Percentiles rank a stretch among this genome's conserved stretches.
Evolutionary conservation across 2,113 vertebrate species (phyloP).

Genomic region (Takifugu bimaculatus): DNA sequence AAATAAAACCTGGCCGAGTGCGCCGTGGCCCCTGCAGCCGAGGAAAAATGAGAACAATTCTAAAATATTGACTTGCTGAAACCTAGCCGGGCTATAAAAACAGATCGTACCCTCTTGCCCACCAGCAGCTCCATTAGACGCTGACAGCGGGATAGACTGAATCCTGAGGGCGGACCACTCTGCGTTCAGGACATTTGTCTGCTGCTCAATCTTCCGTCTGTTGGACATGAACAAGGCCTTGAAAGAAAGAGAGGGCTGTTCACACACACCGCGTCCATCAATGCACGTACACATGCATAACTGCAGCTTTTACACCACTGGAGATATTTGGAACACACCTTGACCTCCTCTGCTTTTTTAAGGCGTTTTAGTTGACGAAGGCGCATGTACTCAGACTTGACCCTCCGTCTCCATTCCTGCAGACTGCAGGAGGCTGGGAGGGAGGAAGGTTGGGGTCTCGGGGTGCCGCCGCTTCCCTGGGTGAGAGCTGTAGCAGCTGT

Average conservation of each 20-base stretch:
- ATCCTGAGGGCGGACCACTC: constrained; percentile 91
- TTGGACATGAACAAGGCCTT: constrained; percentile 90
- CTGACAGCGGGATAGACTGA: constrained; percentile 86
- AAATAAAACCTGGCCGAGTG: too few species aligned
- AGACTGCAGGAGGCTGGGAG: constrained; percentile 73
- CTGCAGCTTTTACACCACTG: not conserved
- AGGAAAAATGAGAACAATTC: too few species aligned
- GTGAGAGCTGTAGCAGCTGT: constrained; percentile 31
- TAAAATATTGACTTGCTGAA: too few species aligned
- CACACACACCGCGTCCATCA: not conserved
- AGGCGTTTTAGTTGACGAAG: constrained; percentile 92
- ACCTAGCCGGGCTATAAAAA: not conserved
- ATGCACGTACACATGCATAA: not conserved
- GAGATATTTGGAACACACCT: constrained; percentile 71
- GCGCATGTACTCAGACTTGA: constrained; percentile 96
- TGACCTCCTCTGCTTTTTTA: constrained; percentile 87
- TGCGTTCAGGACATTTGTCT: constrained; percentile 85
- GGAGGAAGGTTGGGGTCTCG: constrained; percentile 57
- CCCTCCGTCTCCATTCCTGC: constrained; percentile 92
- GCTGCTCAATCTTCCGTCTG: constrained; percentile 87
- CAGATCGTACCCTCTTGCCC: constrained; percentile 82
- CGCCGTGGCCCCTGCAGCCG: too few species aligned
- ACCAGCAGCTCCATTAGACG: constrained; percentile 76
- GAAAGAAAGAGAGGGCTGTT: constrained; percentile 13
- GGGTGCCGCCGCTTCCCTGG: constrained; percentile 15